Base-by-base conservation (phyloP, 2,113 vertebrate genomes). In the Elgaria multicarinata region DNA sequence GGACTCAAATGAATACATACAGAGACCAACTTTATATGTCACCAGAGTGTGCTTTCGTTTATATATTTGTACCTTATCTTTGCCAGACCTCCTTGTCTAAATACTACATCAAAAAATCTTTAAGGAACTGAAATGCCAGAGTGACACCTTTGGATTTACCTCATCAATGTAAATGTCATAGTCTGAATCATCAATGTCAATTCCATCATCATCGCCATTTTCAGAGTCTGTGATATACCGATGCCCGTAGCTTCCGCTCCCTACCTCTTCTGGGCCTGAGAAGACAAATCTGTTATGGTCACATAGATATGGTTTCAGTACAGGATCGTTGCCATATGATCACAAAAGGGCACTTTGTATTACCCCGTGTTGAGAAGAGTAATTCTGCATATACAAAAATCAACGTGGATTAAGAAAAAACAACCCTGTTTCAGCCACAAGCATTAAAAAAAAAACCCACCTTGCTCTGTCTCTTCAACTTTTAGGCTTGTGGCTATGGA, bases 141-240 rank as follows among this genome's bases (percentile, higher is more conserved):
- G 39, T 12, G 18, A 42, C 91, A 92, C 72, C 28, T 91, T 83
- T 69, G 88, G 22, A 89, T 88, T 95, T 96, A 99, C 99, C 98
- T 99, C 98, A 91, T 99, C 98, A 72, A 98, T 98, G 86, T 98
- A 98, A 83, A 98, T 91, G 87, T 99, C 98, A 6, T 98, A 98
- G 94, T 99, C 98, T 0, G 98, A 98, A 93, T 98, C 98, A 44
- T 99, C 98, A 0, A 97, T 90, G 80, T 97, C 97, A 86, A 98
- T 97, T 44, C 96, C 96, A 39, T 98, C 98, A 8, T 98, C 97
- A 39, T 98, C 98, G 78, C 94, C 94, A 74, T 87, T 92, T 72
- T 95, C 95, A 12, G 94, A 93, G 67, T 97, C 95, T 22, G 98
- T 98, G 91, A 96, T 33, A 58, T 98, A 98, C 31, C 24, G 96